These are phyloP conservation scores for Hydroisotoma schaefferi DNA, from an alignment of 2,888 invertebrate genomes.

Conservation along the genomic window DNA sequence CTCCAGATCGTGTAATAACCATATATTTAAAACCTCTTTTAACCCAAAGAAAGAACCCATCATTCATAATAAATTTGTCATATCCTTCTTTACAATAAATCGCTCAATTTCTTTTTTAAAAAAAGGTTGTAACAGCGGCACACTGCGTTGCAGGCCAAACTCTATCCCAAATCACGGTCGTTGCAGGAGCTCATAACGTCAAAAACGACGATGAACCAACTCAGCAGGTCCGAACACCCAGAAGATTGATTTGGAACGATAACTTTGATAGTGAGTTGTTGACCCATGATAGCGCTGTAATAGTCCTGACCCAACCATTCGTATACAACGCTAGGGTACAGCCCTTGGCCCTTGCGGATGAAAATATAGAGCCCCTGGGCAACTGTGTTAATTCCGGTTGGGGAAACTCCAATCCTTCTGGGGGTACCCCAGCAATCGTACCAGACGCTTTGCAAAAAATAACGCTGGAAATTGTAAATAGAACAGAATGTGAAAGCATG, in stretches of 20 bases:
- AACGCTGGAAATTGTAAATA: slow-evolving; percentile 47
- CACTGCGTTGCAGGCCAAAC: slow-evolving; percentile 23
- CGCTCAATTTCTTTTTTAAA: background rate
- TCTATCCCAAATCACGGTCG: slow-evolving; percentile 15
- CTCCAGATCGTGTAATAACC: slow-evolving; percentile 5
- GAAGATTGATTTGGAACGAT: slow-evolving; percentile 5
- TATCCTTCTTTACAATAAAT: background rate
- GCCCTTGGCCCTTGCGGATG: background rate
- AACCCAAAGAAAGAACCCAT: too few species aligned
- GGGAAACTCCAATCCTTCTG: slow-evolving; percentile 19
- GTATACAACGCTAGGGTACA: slow-evolving; percentile 14
- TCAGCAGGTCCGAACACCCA: slow-evolving; percentile 22
- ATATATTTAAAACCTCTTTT: background rate
- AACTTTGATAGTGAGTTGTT: slow-evolving; percentile 18
- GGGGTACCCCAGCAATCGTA: slow-evolving; percentile 9
- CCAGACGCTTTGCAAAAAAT: slow-evolving; percentile 50
- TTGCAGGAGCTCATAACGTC: slow-evolving; percentile 33
- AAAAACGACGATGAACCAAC: slow-evolving; percentile 16
- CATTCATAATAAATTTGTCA: background rate
- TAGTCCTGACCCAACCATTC: slow-evolving; percentile 9
- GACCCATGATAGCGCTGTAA: slow-evolving; percentile 16
- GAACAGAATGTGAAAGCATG: slow-evolving; percentile 37
- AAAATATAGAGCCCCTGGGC: slow-evolving; percentile 6
- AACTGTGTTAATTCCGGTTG: slow-evolving; percentile 24
- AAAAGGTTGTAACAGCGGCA: slow-evolving; percentile 22